phyloP scores from a whole-genome alignment of 2,888 invertebrate species.

The Patella ulyssiponensis region DNA sequence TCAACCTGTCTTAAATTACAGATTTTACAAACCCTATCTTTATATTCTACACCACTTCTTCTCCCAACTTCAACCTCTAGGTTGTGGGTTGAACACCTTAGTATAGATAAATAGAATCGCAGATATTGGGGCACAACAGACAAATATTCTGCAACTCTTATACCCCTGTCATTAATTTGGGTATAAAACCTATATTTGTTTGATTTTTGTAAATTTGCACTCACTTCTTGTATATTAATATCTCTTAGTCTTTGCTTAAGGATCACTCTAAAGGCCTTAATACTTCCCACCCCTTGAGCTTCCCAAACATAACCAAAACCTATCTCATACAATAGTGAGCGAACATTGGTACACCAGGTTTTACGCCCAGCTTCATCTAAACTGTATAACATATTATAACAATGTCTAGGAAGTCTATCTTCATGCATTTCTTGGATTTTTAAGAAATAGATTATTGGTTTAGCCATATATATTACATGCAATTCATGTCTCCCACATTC shows the following conservation, averaged over 20 bases:
- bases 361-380: neutral
- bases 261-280: neutral
- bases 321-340: conserved; percentile 10
- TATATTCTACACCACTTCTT: conserved; percentile 4
- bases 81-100: conserved; percentile 6
- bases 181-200: neutral
- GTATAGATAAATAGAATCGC: conserved; percentile 10
- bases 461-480: conserved; percentile 6
- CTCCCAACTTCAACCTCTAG: conserved; percentile 4
- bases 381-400: conserved; percentile 1
- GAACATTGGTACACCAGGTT: conserved; percentile 8
- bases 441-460: conserved; percentile 10
- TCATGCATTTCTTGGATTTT: conserved; percentile 6
- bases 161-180: neutral
- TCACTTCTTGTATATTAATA: neutral
- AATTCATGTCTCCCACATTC: conserved; percentile 10
- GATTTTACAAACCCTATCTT: conserved; percentile 1
- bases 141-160: neutral
- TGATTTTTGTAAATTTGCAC: neutral
- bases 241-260: conserved; percentile 5
- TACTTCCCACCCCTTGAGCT: neutral
- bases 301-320: conserved; percentile 2
- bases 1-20: conserved; percentile 8
- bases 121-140: conserved; percentile 6
- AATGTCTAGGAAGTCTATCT: conserved; percentile 2